Base-by-base conservation (phyloP, 2,797 vertebrate genomes). In the Chrosomus eos region DNA sequence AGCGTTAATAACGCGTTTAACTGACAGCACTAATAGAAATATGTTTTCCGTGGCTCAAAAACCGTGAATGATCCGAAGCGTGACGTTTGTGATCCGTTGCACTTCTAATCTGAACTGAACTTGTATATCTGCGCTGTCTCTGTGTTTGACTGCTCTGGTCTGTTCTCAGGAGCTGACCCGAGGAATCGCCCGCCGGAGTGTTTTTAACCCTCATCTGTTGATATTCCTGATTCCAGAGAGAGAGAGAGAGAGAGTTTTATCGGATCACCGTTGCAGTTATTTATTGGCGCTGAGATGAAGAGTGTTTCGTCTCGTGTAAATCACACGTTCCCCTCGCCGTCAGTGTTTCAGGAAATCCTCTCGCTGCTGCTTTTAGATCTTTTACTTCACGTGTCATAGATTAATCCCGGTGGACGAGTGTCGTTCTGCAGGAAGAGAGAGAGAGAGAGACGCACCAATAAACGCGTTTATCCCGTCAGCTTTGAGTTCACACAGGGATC, bases 111-210 rank as follows among this genome's bases (percentile, higher is more conserved):
- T 53, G 45, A 48, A 5, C 45, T 48, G 43, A 45, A 14, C 14
- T 4, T 16, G 14, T 38, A 13, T 45, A 13, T 11, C 40, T 3
- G 40, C 3, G 11, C 40, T 13, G 43, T 45, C 13, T 45, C 1
- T 48, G 45, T 45, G 45, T 48, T 1, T 48, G 53, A 23, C 53
- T 11, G 55, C 11, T 43, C 40, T 43, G 10, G 23, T 10, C 23
- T 83, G 67, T 85, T 31, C 68, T 4, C 70, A 68, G 18, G 19
- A 88, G 86, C 86, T 86, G 76, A 89, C 80, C 70, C 14, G 43
- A 78, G 40, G 76, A 72, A 7, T 14, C 73, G 48, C 48, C 48
- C 55, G 16, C 75, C 14, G 38, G 31, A 66, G 9, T 75, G 45
- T 62, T 72, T 81, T 72, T 81, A 51, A 23, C 21, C 10, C 10